Percentiles rank a stretch among this genome's conserved stretches.
These are phyloP conservation scores for Cactoblastis cactorum DNA, from an alignment of 2,888 invertebrate genomes.

Conservation along the genomic window DNA sequence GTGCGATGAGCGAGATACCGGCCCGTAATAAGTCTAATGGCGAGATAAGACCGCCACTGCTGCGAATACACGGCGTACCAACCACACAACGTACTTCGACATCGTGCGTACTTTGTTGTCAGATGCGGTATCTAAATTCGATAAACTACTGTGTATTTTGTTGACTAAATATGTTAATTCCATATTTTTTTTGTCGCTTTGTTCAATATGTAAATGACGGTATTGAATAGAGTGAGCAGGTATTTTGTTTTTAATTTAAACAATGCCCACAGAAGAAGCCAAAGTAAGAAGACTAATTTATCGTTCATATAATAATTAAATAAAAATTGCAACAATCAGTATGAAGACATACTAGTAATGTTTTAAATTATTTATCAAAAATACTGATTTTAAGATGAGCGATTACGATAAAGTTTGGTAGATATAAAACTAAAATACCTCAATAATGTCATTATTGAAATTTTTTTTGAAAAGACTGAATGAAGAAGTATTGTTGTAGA, in stretches of 20 bases:
- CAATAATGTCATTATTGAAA: not conserved
- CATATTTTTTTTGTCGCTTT: not conserved
- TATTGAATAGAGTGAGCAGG: not conserved
- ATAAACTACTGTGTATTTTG: slow-evolving; percentile 22
- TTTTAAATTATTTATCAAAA: not conserved
- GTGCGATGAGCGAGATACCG: slow-evolving; percentile 75
- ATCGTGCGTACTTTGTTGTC: slow-evolving; percentile 48
- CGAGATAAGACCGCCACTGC: slow-evolving; percentile 72
- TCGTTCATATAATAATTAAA: no score
- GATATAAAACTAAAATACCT: not conserved
- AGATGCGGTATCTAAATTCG: slow-evolving; percentile 47
- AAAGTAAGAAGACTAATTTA: not conserved
- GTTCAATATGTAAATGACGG: not conserved
- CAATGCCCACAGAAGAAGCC: not conserved
- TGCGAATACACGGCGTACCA: slow-evolving; percentile 52
- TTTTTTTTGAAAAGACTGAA: slow-evolving; percentile 7
- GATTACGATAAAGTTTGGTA: not conserved
- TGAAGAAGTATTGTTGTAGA: slow-evolving; percentile 26
- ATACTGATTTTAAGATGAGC: not conserved
- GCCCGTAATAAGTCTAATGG: slow-evolving; percentile 77
- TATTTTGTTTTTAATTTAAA: not conserved
- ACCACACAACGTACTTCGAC: slow-evolving; percentile 39
- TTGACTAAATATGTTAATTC: not conserved
- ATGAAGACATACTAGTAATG: not conserved
- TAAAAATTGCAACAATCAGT: no score